These are phyloP conservation scores for Chroicocephalus ridibundus DNA, from an alignment of 2,113 vertebrate species.

Conservation along the genomic window DNA sequence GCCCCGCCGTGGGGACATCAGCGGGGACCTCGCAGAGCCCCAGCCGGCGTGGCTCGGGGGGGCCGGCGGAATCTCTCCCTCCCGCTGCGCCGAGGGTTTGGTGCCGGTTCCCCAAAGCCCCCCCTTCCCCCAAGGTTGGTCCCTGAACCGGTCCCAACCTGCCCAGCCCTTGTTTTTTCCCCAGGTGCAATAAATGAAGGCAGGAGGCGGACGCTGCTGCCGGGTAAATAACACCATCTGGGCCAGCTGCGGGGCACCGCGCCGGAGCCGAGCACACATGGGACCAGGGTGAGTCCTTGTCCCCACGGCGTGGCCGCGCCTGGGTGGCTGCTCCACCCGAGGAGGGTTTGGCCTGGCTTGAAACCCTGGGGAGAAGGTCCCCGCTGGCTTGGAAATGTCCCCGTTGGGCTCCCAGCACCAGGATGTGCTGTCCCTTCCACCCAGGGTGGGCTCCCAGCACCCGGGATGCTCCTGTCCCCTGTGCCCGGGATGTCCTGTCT, in stretches of 20 bases:
- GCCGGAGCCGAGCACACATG: rapidly evolving
- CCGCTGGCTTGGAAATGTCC: too few relatives aligned
- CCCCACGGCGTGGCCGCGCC: rapidly evolving
- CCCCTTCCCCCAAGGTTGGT: neutral
- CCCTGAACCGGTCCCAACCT: too few relatives aligned
- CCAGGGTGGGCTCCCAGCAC: neutral
- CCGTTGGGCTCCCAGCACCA: neutral
- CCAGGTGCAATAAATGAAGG: neutral
- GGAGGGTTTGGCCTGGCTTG: neutral
- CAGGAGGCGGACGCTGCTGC: neutral
- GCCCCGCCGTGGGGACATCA: neutral
- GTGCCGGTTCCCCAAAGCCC: neutral
- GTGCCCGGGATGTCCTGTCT: neutral
- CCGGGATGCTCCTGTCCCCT: neutral
- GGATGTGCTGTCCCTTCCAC: too few relatives aligned
- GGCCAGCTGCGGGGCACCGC: too few relatives aligned
- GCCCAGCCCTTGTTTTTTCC: neutral
- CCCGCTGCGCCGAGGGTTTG: too few relatives aligned
- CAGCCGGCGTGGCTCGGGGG: rapidly evolving
- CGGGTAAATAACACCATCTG: neutral
- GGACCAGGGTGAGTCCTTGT: rapidly evolving
- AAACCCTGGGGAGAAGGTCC: neutral
- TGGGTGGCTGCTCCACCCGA: neutral
- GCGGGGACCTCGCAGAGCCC: rapidly evolving
- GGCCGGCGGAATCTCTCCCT: neutral